Conservation (phyloP, 1,140 invertebrate species). For the Rhopalosiphum padi region DNA sequence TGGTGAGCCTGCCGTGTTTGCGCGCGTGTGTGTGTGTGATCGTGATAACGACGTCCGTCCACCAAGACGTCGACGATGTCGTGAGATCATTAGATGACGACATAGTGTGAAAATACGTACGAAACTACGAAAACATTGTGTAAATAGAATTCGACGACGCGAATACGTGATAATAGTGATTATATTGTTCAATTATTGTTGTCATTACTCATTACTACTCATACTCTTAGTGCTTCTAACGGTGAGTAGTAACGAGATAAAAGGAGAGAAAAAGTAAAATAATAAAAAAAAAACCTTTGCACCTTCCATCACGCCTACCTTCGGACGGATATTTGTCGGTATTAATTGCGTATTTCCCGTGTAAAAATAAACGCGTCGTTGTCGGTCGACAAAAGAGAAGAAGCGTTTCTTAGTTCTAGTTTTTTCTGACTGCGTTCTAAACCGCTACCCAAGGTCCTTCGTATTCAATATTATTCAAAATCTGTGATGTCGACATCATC, state of each 20-base stretch:
- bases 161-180: background rate
- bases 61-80: background rate
- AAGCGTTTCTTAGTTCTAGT: background rate
- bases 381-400: background rate
- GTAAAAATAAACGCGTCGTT: conserved; percentile 38
- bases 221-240: background rate
- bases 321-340: background rate
- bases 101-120: background rate
- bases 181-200: background rate
- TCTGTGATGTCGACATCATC: background rate
- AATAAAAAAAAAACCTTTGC: background rate
- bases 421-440: background rate
- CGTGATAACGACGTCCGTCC: background rate
- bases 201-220: background rate
- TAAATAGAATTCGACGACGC: background rate
- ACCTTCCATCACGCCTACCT: background rate
- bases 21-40: background rate
- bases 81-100: background rate
- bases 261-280: background rate
- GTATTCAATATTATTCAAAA: background rate
- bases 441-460: conserved; percentile 1
- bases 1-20: too few relatives aligned
- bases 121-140: background rate
- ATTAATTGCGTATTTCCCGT: conserved; percentile 49
- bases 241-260: background rate